These are phyloP conservation scores for Tachycineta bicolor DNA, from an alignment of 2,113 vertebrate genomes.

Conservation along the genomic window DNA sequence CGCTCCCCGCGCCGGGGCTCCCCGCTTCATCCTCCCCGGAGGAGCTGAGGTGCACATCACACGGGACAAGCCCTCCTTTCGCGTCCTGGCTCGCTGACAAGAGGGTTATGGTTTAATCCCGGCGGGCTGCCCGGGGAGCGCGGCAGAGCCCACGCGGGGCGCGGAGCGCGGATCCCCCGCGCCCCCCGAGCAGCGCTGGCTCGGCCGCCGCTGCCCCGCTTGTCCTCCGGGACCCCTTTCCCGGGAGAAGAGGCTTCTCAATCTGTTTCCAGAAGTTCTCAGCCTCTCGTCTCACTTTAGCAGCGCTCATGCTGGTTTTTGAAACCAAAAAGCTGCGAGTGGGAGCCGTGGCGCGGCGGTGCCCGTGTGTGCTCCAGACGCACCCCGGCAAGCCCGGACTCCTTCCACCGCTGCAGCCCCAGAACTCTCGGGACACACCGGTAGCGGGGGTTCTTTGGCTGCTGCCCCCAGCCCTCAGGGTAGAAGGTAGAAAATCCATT, in stretches of 20 bases:
- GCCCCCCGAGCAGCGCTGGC: background rate
- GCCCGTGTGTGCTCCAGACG: fast-evolving
- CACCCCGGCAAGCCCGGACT: no score
- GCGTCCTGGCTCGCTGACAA: background rate
- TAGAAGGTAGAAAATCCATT: background rate
- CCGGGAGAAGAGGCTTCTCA: background rate
- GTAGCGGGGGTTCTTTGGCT: fast-evolving
- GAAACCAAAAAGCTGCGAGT: fast-evolving
- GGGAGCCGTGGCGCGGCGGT: fast-evolving
- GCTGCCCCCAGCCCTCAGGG: background rate
- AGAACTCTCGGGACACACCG: background rate
- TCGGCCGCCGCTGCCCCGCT: background rate
- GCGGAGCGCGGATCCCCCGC: background rate
- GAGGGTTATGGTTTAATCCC: background rate
- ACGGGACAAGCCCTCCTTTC: background rate
- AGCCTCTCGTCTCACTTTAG: background rate
- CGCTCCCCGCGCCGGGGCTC: background rate
- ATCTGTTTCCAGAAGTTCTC: background rate
- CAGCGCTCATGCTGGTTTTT: background rate
- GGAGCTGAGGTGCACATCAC: background rate
- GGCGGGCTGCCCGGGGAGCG: background rate
- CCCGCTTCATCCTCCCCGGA: background rate
- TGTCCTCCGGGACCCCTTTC: background rate
- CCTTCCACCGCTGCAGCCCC: background rate
- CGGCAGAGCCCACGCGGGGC: background rate